Conservation (phyloP, 2,113 vertebrate species). For the Calypte anna region DNA sequence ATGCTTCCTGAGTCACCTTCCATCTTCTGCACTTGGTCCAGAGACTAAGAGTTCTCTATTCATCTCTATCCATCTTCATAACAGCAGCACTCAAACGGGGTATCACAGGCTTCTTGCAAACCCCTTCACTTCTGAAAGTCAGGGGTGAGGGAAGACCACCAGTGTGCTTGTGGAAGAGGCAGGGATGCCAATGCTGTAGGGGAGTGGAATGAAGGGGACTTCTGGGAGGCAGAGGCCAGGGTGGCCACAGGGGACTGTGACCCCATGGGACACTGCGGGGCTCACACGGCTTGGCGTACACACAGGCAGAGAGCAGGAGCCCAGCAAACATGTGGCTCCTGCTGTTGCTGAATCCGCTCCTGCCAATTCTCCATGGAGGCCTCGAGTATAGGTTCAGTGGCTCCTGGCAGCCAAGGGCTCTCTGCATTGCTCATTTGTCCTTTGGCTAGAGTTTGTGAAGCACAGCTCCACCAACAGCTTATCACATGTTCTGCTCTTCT, state of each 20-base stretch:
- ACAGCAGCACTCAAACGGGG: not conserved
- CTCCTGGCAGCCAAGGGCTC: conserved; percentile 27
- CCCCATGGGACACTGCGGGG: not conserved
- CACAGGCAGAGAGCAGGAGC: not conserved
- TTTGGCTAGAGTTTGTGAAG: conserved; percentile 35
- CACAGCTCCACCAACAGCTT: conserved; percentile 15
- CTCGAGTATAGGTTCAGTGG: conserved; percentile 24
- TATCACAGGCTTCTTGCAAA: not conserved
- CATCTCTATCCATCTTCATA: not conserved
- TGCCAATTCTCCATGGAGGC: conserved; percentile 35
- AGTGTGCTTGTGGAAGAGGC: not conserved
- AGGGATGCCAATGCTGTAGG: accelerated
- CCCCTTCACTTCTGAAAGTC: not conserved
- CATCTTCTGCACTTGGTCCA: not conserved
- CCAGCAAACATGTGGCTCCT: conserved; percentile 52
- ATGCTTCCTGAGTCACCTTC: not conserved
- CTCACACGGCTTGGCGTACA: accelerated
- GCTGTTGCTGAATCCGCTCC: conserved; percentile 47
- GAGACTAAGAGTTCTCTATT: not conserved
- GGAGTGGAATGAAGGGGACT: not conserved
- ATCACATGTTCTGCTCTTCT: conserved; percentile 38
- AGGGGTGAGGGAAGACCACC: not conserved
- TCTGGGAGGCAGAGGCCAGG: accelerated
- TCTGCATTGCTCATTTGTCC: conserved; percentile 43
- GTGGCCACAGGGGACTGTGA: not conserved